phyloP scores from a whole-genome alignment of 1,140 invertebrate genomes.

The Heliothis virescens region DNA sequence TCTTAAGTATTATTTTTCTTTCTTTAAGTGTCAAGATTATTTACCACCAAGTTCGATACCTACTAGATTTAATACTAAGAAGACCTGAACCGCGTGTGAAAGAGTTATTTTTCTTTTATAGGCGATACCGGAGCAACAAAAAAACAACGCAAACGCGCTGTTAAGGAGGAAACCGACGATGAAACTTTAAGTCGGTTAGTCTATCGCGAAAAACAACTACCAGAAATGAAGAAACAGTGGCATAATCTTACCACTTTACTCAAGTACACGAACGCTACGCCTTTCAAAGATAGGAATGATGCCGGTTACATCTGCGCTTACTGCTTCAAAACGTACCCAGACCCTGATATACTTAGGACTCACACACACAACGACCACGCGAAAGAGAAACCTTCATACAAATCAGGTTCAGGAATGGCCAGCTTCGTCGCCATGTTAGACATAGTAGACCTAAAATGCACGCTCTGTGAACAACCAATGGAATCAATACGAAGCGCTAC shows the following conservation, averaged over 20 bases:
- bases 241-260: constrained; percentile 77
- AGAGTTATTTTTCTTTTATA: constrained; percentile 83
- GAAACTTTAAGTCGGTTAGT: constrained; percentile 61
- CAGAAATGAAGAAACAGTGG: constrained; percentile 82
- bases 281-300: constrained; percentile 81
- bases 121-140: constrained; percentile 75
- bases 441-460: constrained; percentile 79
- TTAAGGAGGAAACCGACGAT: constrained; percentile 67
- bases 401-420: constrained; percentile 72
- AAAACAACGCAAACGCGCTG: constrained; percentile 70
- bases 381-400: constrained; percentile 76
- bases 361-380: constrained; percentile 75
- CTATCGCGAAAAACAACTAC: constrained; percentile 70
- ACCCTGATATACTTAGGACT: constrained; percentile 66
- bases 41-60: not conserved
- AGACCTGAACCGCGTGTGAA: constrained; percentile 69
- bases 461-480: constrained; percentile 68
- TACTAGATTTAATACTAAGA: constrained; percentile 39
- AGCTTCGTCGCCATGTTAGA: constrained; percentile 79
- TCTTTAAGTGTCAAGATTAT: no score
- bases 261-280: constrained; percentile 78
- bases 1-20: no score
- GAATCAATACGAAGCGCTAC: constrained; percentile 66
- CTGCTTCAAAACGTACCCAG: constrained; percentile 76
- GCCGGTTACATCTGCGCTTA: constrained; percentile 80